These are phyloP conservation scores for Cydia strobilella DNA, from an alignment of 1,140 invertebrate genomes.

Conservation along the genomic window DNA sequence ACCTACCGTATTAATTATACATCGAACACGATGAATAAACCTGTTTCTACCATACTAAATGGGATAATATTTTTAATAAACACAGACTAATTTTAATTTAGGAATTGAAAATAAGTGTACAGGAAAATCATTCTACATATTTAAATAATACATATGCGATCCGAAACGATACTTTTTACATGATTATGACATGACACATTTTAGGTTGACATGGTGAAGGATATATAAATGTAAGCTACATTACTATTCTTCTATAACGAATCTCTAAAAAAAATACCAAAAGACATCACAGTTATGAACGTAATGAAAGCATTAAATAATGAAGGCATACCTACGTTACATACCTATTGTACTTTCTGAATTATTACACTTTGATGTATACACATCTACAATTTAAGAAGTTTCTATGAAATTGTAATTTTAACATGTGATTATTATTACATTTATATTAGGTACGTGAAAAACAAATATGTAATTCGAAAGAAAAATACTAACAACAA, in stretches of 20 bases:
- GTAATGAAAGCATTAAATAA: constrained; percentile 14
- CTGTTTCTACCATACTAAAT: neutral
- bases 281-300: constrained; percentile 9
- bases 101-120: neutral
- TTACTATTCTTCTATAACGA: constrained; percentile 2
- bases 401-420: neutral
- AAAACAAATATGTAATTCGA: neutral
- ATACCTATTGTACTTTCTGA: constrained; percentile 18
- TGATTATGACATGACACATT: neutral
- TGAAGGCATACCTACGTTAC: neutral
- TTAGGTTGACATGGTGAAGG: neutral
- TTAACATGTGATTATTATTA: constrained; percentile 1
- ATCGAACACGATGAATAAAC: neutral
- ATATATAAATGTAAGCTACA: neutral
- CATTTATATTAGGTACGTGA: neutral
- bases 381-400: neutral
- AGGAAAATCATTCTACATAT: neutral
- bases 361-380: neutral
- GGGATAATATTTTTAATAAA: neutral
- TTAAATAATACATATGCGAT: neutral
- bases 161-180: neutral
- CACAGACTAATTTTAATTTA: neutral
- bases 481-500: neutral
- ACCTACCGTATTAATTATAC: too few species aligned
- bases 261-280: constrained; percentile 20